These are phyloP conservation scores for Bombus terrestris DNA, from an alignment of 1,140 invertebrate species.

Conservation along the genomic window DNA sequence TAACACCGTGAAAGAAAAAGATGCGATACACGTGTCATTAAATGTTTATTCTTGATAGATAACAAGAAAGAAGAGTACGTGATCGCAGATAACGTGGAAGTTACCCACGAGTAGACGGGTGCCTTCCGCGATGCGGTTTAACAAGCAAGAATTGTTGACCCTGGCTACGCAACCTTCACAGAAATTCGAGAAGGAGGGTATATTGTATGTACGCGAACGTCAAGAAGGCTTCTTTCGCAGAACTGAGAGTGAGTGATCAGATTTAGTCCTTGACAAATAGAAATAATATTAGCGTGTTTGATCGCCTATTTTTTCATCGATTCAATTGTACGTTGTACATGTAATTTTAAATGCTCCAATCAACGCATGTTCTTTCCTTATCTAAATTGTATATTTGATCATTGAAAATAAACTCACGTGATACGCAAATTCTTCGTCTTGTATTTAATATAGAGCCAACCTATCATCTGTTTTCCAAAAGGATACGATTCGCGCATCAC, in stretches of 20 bases:
- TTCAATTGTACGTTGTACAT: slow-evolving; percentile 36
- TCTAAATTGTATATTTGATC: slow-evolving; percentile 51
- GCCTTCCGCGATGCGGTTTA: slow-evolving; percentile 91
- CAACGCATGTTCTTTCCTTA: slow-evolving; percentile 50
- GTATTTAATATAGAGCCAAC: slow-evolving; percentile 55
- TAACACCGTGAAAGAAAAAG: not conserved
- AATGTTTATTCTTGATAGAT: slow-evolving; percentile 23
- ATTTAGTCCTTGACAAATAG: slow-evolving; percentile 23
- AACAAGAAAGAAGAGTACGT: slow-evolving; percentile 18
- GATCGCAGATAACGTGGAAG: slow-evolving; percentile 3
- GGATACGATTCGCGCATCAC: not conserved
- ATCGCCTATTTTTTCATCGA: not conserved
- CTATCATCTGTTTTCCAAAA: slow-evolving; percentile 18
- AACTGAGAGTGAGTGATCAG: slow-evolving; percentile 90
- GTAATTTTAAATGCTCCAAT: slow-evolving; percentile 31
- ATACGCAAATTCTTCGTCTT: slow-evolving; percentile 46
- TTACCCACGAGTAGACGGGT: not conserved
- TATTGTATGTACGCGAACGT: slow-evolving; percentile 92
- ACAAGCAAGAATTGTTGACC: slow-evolving; percentile 92
- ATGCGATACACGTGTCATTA: not conserved
- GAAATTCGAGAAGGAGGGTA: slow-evolving; percentile 96
- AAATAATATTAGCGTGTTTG: slow-evolving; percentile 14
- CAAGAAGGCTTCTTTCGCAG: slow-evolving; percentile 96
- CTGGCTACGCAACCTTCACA: slow-evolving; percentile 93
- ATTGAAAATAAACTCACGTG: slow-evolving; percentile 52